phyloP scores from a whole-genome alignment of 2,888 invertebrate genomes.

The Stegana nigrithorax region DNA sequence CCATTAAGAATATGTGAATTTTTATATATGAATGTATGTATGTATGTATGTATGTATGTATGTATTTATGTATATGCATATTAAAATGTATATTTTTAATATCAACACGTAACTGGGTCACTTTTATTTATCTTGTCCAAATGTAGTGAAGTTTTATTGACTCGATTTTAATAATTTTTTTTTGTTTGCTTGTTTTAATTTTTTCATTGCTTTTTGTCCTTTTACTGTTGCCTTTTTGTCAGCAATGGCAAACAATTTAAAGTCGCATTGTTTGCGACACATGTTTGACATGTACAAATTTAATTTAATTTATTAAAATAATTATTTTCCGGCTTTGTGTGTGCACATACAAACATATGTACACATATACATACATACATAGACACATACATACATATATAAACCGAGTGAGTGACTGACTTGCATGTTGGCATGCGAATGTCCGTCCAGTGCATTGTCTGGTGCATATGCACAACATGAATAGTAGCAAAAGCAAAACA shows the following conservation, averaged over 20 bases:
- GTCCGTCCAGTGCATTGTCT: not conserved
- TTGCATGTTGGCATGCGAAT: not conserved
- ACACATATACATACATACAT: not conserved
- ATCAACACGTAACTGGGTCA: too few relatives aligned
- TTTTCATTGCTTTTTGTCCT: not conserved
- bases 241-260: slow-evolving; percentile 46
- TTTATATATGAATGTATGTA: too few relatives aligned
- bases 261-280: slow-evolving; percentile 55
- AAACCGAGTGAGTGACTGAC: not conserved
- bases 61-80: too few relatives aligned
- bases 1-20: too few relatives aligned
- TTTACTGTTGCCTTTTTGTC: not conserved
- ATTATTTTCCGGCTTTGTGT: slow-evolving; percentile 43
- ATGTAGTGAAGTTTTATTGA: not conserved
- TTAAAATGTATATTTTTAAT: too few relatives aligned
- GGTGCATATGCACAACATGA: too few relatives aligned
- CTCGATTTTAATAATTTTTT: not conserved
- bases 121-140: too few relatives aligned
- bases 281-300: slow-evolving; percentile 63
- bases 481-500: slow-evolving; percentile 1
- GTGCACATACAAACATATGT: not conserved
- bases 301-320: slow-evolving; percentile 62
- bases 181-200: not conserved
- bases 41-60: too few relatives aligned
- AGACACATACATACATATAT: not conserved